A percentile compares a stretch with the other conserved stretches of the same genome.
Conservation (phyloP, 1,140 invertebrate genomes). For the Achroia grisella region DNA sequence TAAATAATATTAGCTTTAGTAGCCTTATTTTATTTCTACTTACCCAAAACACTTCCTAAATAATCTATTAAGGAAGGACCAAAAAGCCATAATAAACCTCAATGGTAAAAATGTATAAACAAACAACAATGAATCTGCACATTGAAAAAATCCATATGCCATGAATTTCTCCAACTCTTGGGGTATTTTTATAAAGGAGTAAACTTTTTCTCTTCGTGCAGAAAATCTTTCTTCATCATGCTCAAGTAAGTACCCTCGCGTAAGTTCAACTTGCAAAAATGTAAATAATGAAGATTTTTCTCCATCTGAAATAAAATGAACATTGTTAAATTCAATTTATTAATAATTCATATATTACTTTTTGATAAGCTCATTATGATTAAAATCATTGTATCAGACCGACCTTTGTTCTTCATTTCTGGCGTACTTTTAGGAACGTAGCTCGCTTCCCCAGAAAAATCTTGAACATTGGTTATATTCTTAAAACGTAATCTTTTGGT, state of each 20-base stretch:
- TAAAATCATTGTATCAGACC: too few relatives aligned
- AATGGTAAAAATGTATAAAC: conserved; percentile 98
- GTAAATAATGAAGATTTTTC: conserved; percentile 77
- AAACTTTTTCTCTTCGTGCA: conserved; percentile 95
- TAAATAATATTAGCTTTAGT: too few relatives aligned
- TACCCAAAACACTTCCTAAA: conserved; percentile 83
- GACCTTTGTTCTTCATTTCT: conserved; percentile 58
- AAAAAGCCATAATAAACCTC: conserved; percentile 90
- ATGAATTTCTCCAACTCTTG: conserved; percentile 95
- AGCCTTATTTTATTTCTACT: conserved; percentile 22
- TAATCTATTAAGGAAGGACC: conserved; percentile 83
- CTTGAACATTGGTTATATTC: conserved; percentile 43
- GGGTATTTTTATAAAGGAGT: conserved; percentile 97
- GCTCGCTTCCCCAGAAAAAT: conserved; percentile 34
- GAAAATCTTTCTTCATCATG: conserved; percentile 96
- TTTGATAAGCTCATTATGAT: too few relatives aligned
- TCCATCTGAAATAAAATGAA: conserved; percentile 34
- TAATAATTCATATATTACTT: too few relatives aligned
- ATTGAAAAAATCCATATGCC: conserved; percentile 96
- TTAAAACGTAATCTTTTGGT: conserved; percentile 62
- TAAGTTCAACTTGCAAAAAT: conserved; percentile 91
- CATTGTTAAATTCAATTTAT: not conserved
- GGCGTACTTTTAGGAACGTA: conserved; percentile 38
- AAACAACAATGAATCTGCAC: conserved; percentile 98
- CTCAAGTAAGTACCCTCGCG: conserved; percentile 92